These are phyloP conservation scores for Agapornis canus DNA, from an alignment of 2,797 vertebrate species.

Conservation along the genomic window DNA sequence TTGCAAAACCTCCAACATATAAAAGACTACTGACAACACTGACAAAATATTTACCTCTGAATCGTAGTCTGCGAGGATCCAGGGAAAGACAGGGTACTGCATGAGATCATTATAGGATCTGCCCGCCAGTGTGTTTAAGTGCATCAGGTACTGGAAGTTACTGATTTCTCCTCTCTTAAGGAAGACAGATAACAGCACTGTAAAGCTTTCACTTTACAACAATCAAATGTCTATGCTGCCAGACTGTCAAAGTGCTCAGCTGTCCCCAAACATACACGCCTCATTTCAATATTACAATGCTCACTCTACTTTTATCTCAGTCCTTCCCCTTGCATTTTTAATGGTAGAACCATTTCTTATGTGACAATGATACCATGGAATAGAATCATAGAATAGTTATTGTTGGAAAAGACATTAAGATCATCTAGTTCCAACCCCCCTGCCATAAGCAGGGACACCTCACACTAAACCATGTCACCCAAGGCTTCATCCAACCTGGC, in stretches of 20 bases:
- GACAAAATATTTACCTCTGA: slow-evolving; percentile 83
- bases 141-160: slow-evolving; percentile 99
- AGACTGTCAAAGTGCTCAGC: not conserved
- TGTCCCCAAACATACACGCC: accelerated
- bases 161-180: slow-evolving; percentile 96
- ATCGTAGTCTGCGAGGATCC: slow-evolving; percentile 97
- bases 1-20: not conserved
- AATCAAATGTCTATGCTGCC: not conserved
- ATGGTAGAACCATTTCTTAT: accelerated
- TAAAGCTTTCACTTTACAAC: not conserved
- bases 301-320: not conserved
- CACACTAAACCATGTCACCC: no score
- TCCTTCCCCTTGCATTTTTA: not conserved
- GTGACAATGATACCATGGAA: not conserved
- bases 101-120: slow-evolving; percentile 98
- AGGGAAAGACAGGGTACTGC: slow-evolving; percentile 99
- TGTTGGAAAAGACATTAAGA: no score
- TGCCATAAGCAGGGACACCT: no score
- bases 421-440: no score
- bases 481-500: no score
- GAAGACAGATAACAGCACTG: slow-evolving; percentile 57
- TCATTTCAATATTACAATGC: not conserved
- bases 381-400: no score
- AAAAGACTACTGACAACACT: not conserved
- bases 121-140: slow-evolving; percentile 95